phyloP scores from a whole-genome alignment of 2,113 vertebrate genomes.

The Grammomys dolichurus region DNA sequence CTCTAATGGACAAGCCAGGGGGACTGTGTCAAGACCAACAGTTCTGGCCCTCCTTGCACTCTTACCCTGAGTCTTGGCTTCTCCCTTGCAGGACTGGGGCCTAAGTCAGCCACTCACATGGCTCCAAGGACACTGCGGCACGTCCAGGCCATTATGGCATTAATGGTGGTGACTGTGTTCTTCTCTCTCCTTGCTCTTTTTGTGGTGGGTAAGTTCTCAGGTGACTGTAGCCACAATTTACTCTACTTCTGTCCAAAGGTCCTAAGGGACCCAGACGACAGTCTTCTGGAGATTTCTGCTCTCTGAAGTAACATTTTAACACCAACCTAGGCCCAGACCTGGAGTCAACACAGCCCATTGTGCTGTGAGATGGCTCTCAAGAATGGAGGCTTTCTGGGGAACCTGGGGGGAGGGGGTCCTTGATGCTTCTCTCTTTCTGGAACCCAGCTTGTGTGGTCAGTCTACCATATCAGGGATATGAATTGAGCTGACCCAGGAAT shows the following conservation, averaged over 20 bases:
- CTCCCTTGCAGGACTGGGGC: conserved; percentile 35
- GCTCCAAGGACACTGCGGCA: not conserved
- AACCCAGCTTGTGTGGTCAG: not conserved
- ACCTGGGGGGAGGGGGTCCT: not conserved
- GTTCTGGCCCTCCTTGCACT: fast-evolving
- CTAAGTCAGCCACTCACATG: fast-evolving
- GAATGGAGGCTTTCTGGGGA: not conserved
- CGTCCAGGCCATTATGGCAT: not conserved
- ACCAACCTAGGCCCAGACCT: not conserved
- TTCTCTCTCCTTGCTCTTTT: conserved; percentile 56
- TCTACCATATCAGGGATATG: not conserved
- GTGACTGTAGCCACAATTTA: not conserved
- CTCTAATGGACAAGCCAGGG: not conserved
- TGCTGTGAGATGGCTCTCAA: not conserved
- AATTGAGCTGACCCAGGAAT: conserved; percentile 1
- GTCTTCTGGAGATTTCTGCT: not conserved
- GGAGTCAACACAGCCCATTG: not conserved
- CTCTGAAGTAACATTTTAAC: not conserved
- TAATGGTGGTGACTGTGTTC: not conserved
- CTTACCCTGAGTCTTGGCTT: not conserved
- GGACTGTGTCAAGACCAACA: not conserved
- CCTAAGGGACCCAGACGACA: not conserved
- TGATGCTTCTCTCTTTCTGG: not conserved
- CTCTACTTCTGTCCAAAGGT: not conserved
- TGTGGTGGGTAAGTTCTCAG: conserved; percentile 70